Evolutionary conservation across 2,888 invertebrate genomes (phyloP), one percentile per base, ranked within the genome.

Genomic region (Hyposoter dolosus): DNA sequence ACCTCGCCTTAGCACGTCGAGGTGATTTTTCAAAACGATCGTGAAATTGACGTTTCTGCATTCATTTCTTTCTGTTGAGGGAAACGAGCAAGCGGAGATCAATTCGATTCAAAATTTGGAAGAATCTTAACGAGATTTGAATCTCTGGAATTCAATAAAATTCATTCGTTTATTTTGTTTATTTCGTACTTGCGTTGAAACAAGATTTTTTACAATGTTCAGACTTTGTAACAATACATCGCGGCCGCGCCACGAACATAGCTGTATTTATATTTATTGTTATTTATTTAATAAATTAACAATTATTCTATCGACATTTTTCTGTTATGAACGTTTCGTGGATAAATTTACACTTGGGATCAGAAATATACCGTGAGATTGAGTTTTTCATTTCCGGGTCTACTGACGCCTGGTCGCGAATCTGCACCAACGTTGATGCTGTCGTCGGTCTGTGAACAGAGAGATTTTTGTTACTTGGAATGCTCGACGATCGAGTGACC

Each of bases 331-430:
- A 17, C 28, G 12, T n/a, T 77, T 74, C 43, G 23, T n/a, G 19
- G 4, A 45, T 10, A 19, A 75, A 60, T 78, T 28, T 74, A 63
- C 53, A 69, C 32, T 71, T 47, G 40, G 35, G 45, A 32, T 93
- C 94, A 96, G 94, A 96, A 96, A 94, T 96, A 96, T n/a, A 96
- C 96, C 84, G 96, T 96, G 91, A 96, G 95, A 94, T 96, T 96
- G 93, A 96, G 95, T 93, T 96, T 95, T 88, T 96, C 96, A 82
- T 94, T 94, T 91, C 94, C 89, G 89, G 92, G 79, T 86, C 91
- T 92, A 81, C 90, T 91, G 79, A 89, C 90, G 74, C 90, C 90
- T 69, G 92, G 91, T 87, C 94, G 94, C 40, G 94, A 93, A 90
- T 94, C 94, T 77, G 94, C 94, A 19, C 94, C 91, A 82, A 94